These are phyloP conservation scores for Tachuris rubrigastra DNA, from an alignment of 2,113 vertebrate genomes.

Conservation along the genomic window DNA sequence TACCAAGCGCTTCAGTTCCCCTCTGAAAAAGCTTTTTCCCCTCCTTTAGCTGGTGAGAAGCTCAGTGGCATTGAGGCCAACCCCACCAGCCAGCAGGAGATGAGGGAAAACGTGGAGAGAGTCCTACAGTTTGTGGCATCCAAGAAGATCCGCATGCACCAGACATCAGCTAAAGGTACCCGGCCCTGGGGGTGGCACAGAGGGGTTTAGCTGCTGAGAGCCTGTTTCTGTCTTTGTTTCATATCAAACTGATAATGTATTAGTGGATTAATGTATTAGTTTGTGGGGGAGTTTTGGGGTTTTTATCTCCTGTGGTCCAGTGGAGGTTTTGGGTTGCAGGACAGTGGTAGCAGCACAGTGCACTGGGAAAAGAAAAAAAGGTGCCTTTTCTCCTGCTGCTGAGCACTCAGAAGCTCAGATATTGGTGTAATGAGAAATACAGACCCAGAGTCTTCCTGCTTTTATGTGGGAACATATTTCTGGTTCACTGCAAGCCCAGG, in stretches of 20 bases:
- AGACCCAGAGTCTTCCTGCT: neutral
- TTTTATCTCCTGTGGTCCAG: neutral
- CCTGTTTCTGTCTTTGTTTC: neutral
- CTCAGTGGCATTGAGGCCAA: constrained; percentile 78
- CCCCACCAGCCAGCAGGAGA: constrained; percentile 87
- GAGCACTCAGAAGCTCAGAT: neutral
- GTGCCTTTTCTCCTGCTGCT: neutral
- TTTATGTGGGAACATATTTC: neutral
- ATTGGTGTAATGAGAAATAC: neutral
- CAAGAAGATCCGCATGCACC: constrained; percentile 94
- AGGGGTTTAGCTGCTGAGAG: neutral
- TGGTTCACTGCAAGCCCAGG: neutral
- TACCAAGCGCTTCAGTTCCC: neutral
- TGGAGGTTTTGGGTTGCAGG: neutral
- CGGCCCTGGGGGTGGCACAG: neutral
- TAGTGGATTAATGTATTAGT: neutral
- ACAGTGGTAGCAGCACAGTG: too few relatives aligned
- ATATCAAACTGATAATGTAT: neutral
- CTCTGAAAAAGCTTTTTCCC: neutral
- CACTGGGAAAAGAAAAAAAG: neutral
- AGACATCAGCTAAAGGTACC: constrained; percentile 93
- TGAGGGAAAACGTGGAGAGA: constrained; percentile 91
- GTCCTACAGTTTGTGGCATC: constrained; percentile 93
- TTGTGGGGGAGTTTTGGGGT: neutral
- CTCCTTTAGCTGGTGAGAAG: constrained; percentile 85